These are phyloP conservation scores for Parnassius glacialis DNA, from an alignment of 2,888 invertebrate species.

Conservation along the genomic window DNA sequence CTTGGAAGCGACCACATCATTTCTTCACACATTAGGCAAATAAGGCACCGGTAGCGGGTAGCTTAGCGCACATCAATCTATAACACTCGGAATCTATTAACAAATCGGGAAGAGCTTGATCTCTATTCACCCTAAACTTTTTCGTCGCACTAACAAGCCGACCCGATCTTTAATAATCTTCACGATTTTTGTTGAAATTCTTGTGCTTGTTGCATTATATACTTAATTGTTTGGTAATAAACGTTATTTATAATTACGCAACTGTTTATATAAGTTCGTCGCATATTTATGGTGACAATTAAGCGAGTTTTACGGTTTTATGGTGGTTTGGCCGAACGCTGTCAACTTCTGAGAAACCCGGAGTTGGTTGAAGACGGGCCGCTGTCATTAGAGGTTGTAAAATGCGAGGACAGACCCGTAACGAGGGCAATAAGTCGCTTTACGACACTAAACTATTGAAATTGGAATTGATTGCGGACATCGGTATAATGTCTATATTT, in stretches of 20 bases:
- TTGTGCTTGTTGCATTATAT: background rate
- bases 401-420: conserved; percentile 67
- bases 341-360: conserved; percentile 73
- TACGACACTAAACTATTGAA: conserved; percentile 45
- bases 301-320: conserved; percentile 72
- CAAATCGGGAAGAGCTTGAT: conserved; percentile 11
- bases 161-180: conserved; percentile 5
- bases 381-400: conserved; percentile 74
- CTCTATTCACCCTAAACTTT: conserved; percentile 40
- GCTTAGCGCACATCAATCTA: conserved; percentile 41
- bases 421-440: conserved; percentile 64
- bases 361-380: conserved; percentile 36
- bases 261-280: conserved; percentile 30
- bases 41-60: conserved; percentile 6
- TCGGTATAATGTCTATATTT: conserved; percentile 17
- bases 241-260: conserved; percentile 38
- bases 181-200: background rate
- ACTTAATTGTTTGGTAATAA: conserved; percentile 20
- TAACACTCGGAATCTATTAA: conserved; percentile 50
- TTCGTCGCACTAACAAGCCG: conserved; percentile 58
- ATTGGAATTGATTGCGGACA: conserved; percentile 23
- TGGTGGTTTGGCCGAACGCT: conserved; percentile 49
- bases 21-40: background rate
- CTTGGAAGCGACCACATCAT: too few species aligned
- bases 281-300: conserved; percentile 66